Conservation (phyloP, 2,113 vertebrate species). For the Clupea harengus region DNA sequence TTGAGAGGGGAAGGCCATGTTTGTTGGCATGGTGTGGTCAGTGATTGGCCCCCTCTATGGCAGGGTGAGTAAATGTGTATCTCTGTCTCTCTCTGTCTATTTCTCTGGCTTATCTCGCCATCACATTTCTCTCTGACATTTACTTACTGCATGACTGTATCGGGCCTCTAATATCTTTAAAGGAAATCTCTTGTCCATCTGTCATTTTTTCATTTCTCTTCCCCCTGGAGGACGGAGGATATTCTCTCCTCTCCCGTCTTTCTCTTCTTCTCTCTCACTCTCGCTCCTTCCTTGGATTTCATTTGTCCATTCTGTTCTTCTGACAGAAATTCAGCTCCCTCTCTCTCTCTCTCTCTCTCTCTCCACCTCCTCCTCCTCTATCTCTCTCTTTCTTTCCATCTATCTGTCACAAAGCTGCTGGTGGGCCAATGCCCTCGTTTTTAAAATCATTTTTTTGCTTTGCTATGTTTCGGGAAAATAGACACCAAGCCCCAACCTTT, state of each 20-base stretch:
- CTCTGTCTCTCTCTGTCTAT: not conserved
- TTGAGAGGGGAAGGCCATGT: not conserved
- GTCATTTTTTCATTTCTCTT: conserved; percentile 58
- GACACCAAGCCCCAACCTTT: conserved; percentile 21
- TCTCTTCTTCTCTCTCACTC: conserved; percentile 19
- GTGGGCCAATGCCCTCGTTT: not conserved
- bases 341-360: not conserved
- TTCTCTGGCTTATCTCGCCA: conserved; percentile 29
- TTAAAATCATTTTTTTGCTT: not conserved
- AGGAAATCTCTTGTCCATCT: conserved; percentile 58
- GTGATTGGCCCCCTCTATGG: conserved; percentile 5
- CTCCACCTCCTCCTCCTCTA: not conserved
- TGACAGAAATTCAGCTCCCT: conserved; percentile 17
- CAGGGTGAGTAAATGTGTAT: not conserved
- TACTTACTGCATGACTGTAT: conserved; percentile 56
- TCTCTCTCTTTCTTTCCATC: not conserved
- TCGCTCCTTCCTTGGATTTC: conserved; percentile 12
- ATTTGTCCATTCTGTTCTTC: conserved; percentile 31
- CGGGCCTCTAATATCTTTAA: conserved; percentile 58
- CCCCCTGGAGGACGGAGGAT: conserved; percentile 53
- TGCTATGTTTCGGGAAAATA: not conserved
- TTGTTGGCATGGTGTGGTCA: conserved; percentile 22
- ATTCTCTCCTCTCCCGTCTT: conserved; percentile 43
- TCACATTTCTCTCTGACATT: conserved; percentile 52
- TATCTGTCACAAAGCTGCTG: not conserved